Evolutionary conservation across 2,113 vertebrate genomes (phyloP), one percentile per base, ranked within the genome.

Genomic region (Equus przewalskii): DNA sequence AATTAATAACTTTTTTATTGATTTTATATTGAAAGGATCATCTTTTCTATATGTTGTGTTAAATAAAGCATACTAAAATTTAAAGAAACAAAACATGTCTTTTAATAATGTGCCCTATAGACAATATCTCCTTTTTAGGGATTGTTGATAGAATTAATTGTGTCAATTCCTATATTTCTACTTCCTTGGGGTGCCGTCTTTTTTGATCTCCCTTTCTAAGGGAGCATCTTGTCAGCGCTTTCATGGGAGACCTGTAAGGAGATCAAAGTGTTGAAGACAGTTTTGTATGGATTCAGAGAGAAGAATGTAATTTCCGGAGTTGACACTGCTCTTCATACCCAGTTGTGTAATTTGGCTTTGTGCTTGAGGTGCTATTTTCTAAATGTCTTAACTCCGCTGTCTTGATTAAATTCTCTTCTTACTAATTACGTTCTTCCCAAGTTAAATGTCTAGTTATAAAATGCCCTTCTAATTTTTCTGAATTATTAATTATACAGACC

Each of bases 371-470:
- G 62, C 75, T 75, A 3, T 7, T 86, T 92, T 86, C 69, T 49
- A 84, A 76, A 70, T 91, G 62, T 86, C 75, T 91, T 62, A 72
- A 79, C 28, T 79, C 54, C 49, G 7, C 5, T 33, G 30, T 91
- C 91, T 76, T 91, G 70, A 91, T 79, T 91, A 91, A 67, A 84
- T 89, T 89, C 6, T 94, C 65, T 89, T 89, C 78, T 70, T 73
- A 49, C 62, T 86, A 36, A 82, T 90, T 96, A 89, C 11, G 36
- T 92, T 96, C 79, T 86, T 92, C 73, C 36, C 60, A 92, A 78
- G 56, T 65, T 90, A 90, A 95, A 90, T 80, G 73, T 65, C 92
- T 87, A 28, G 44, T 67, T 85, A 92, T 69, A 91, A 94, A 86
- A 76, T 49, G 33, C 62, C 73, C 67, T 78, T 65, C 90, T 73